A percentile compares a stretch with the other conserved stretches of the same genome.
phyloP scores from a whole-genome alignment of 2,797 vertebrate genomes.

The Arnoldichthys spilopterus region DNA sequence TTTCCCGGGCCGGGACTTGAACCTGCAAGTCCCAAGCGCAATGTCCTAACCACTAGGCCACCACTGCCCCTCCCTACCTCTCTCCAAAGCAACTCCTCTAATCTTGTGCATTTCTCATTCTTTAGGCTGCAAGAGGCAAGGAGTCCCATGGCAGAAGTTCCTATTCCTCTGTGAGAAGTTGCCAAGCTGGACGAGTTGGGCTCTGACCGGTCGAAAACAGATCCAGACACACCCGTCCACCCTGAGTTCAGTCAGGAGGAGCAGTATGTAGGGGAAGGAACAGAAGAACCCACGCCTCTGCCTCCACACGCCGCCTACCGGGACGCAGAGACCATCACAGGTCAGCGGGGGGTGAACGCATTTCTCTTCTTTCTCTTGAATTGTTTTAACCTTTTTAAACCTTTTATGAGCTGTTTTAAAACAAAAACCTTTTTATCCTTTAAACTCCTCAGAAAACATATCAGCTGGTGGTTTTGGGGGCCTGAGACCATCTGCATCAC shows the following conservation, averaged over 20 bases:
- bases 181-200: conserved; percentile 96
- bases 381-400: too few relatives aligned
- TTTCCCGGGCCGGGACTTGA: too few relatives aligned
- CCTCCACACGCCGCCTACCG: conserved; percentile 79
- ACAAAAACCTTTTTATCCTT: too few relatives aligned
- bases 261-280: conserved; percentile 91
- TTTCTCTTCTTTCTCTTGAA: too few relatives aligned
- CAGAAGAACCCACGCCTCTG: conserved; percentile 66
- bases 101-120: not conserved
- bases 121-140: not conserved
- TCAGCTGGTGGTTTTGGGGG: too few relatives aligned
- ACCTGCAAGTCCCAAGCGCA: too few relatives aligned
- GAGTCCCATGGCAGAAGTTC: conserved; percentile 34
- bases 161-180: conserved; percentile 79
- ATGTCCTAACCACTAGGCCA: too few relatives aligned
- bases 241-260: conserved; percentile 78
- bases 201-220: conserved; percentile 79
- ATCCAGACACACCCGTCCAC: conserved; percentile 76
- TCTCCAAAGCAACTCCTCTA: too few relatives aligned
- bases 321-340: conserved; percentile 97
- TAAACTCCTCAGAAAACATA: too few relatives aligned
- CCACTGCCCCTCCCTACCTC: too few relatives aligned
- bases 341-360: conserved; percentile 65
- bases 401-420: too few relatives aligned
- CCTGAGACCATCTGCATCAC: too few relatives aligned